A percentile compares a stretch with the other conserved stretches of the same genome.
Conservation (phyloP, 2,888 invertebrate genomes). For the Argyresthia albistria region DNA sequence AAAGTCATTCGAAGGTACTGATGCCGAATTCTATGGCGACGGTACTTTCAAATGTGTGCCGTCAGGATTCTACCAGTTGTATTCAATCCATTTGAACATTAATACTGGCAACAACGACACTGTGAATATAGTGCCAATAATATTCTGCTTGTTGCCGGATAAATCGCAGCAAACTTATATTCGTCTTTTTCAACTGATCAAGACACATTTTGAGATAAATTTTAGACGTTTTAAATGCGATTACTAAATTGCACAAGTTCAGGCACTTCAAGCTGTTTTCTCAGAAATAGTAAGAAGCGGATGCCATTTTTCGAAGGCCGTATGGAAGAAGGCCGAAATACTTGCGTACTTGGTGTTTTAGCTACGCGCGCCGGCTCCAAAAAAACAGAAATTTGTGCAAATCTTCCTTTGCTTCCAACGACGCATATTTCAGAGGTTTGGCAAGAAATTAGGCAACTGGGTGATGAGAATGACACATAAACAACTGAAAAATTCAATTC, state of each 20-base stretch:
- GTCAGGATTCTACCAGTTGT: neutral
- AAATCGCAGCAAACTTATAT: conserved; percentile 3
- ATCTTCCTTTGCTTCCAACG: neutral
- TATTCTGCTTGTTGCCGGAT: conserved; percentile 4
- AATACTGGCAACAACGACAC: conserved; percentile 4
- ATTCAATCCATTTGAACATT: conserved; percentile 1
- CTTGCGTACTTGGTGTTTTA: conserved; percentile 3
- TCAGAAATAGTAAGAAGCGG: conserved; percentile 1
- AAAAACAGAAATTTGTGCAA: conserved; percentile 3
- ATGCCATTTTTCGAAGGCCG: conserved; percentile 5
- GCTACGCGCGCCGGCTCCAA: conserved; percentile 1
- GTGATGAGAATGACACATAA: conserved; percentile 1
- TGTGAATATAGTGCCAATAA: conserved; percentile 6
- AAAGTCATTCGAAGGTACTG: neutral
- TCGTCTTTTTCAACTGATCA: conserved; percentile 4
- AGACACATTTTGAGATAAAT: conserved; percentile 1
- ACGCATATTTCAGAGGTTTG: neutral
- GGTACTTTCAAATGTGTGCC: conserved; percentile 3
- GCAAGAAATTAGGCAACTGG: conserved; percentile 3
- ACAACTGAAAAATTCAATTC: neutral
- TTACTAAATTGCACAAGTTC: conserved; percentile 5
- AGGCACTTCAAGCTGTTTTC: conserved; percentile 5
- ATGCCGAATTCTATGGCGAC: conserved; percentile 1
- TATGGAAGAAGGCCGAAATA: conserved; percentile 4
- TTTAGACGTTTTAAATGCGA: conserved; percentile 4